Base-by-base conservation (phyloP, 2,888 invertebrate genomes). In the Tinea semifulvella region DNA sequence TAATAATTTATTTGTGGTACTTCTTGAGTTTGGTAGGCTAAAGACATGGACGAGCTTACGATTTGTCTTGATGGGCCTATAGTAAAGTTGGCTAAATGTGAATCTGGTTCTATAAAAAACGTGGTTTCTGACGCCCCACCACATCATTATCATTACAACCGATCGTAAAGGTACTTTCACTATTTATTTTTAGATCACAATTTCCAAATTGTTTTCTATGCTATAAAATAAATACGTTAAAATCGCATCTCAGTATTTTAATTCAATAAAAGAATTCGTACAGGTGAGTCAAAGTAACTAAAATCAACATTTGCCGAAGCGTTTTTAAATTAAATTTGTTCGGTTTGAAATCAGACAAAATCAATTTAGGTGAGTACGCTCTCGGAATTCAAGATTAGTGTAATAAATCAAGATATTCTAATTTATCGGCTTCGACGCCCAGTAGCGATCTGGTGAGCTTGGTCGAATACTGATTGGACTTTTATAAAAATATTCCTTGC, bases 371-470 rank as follows among this genome's bases (percentile, higher is more conserved):
- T 14, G 40, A 40, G 40, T 14, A 11, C 40, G 40, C 40, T 13
- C 13, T 40, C 22, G 40, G 40, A 40, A 40, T 40, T 20, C 40
- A 7, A 20, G 40, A 69, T 60, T 67, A 57, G 53, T 58, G 60
- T 60, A 69, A 72, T 72, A 73, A 73, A 72, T 70, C 68, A 66
- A 60, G 56, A 56, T 54, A 53, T 52, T 61, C 61, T 68, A 70
- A 73, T 70, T 71, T 70, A 72, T 71, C 56, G 66, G 60, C 53
- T 40, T 40, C 40, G 22, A 38, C 38, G 38, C 22, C 17, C 22
- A 19, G 22, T 13, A 40, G 22, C n/a, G n/a, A n/a, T 40, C 40
- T 40, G 40, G 20, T 13, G 16, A 17, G 18, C 20, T 2, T 40
- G 14, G 18, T 11, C 22, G 22, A 17, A 22, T 22, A 17, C 22